phyloP scores from a whole-genome alignment of 1,140 invertebrate genomes.

The Platyscapa corneri region DNA sequence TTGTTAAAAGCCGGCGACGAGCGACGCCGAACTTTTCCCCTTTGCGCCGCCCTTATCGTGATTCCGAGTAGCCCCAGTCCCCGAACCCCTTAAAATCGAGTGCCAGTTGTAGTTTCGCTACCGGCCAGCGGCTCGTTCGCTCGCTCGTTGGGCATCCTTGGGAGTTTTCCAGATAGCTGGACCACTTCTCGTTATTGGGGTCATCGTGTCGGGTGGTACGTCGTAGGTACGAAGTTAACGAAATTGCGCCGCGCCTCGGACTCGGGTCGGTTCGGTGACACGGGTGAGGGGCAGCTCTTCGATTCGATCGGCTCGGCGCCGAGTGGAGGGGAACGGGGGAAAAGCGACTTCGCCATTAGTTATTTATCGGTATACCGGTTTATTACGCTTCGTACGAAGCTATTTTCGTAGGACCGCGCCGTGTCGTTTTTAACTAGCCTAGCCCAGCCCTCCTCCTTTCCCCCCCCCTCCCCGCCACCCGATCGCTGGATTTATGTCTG shows the following conservation, averaged over 20 bases:
- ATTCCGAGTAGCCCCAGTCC: background rate
- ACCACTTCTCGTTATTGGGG: background rate
- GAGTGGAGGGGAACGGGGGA: background rate
- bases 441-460: background rate
- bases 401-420: background rate
- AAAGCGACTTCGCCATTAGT: too few species aligned
- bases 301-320: too few species aligned
- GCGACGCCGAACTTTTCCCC: background rate
- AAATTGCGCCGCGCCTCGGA: background rate
- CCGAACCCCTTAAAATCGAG: too few species aligned
- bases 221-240: background rate
- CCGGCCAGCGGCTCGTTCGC: too few species aligned
- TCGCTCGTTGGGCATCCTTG: background rate
- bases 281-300: too few species aligned
- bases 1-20: background rate
- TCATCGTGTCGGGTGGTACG: background rate
- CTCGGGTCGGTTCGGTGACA: background rate
- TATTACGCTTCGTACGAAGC: background rate
- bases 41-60: background rate
- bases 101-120: too few species aligned
- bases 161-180: background rate
- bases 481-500: slow-evolving; percentile 14
- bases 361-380: background rate
- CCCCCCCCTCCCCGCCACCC: background rate
- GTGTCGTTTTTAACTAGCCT: too few species aligned